A percentile compares a stretch with the other conserved stretches of the same genome.
Conservation (phyloP, 2,797 vertebrate genomes). For the Xyrichtys novacula region DNA sequence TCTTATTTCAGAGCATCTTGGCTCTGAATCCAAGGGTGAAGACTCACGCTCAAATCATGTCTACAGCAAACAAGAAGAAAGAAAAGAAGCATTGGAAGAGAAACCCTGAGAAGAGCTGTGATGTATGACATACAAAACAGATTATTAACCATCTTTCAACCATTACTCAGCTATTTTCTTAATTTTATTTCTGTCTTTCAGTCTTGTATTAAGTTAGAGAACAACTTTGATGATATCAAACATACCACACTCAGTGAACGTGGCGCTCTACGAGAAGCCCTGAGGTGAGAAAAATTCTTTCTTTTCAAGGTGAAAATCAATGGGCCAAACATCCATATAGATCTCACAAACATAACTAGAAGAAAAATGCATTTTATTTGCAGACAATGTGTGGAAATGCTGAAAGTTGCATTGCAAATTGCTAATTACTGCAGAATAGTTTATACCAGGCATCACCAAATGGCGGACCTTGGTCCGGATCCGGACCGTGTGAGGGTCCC, state of each 20-base stretch:
- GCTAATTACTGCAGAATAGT: too few species aligned
- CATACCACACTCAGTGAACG: slow-evolving; percentile 92
- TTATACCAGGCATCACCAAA: too few species aligned
- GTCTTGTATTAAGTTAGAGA: slow-evolving; percentile 90
- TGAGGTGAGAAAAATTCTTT: slow-evolving; percentile 55
- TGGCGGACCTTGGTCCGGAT: too few species aligned
- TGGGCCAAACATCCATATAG: too few species aligned
- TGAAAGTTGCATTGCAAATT: too few species aligned
- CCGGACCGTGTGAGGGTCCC: too few species aligned
- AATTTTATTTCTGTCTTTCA: slow-evolving; percentile 53
- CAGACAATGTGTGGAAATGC: too few species aligned
- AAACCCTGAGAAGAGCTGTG: slow-evolving; percentile 88
- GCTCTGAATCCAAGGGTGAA: slow-evolving; percentile 90
- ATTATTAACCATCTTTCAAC: background rate
- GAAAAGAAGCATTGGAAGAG: slow-evolving; percentile 94
- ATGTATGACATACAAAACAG: slow-evolving; percentile 83
- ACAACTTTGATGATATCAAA: slow-evolving; percentile 97
- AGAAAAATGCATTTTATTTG: too few species aligned
- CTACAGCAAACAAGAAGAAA: slow-evolving; percentile 88
- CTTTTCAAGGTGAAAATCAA: too few species aligned
- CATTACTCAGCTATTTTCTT: background rate
- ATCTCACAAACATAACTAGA: too few species aligned
- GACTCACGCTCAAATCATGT: slow-evolving; percentile 83
- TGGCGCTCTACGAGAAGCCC: slow-evolving; percentile 79
- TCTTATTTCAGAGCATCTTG: slow-evolving; percentile 86